A percentile compares a stretch with the other conserved stretches of the same genome.
Evolutionary conservation across 2,888 invertebrate species (phyloP).

Genomic region (Ormyrus nitidulus): DNA sequence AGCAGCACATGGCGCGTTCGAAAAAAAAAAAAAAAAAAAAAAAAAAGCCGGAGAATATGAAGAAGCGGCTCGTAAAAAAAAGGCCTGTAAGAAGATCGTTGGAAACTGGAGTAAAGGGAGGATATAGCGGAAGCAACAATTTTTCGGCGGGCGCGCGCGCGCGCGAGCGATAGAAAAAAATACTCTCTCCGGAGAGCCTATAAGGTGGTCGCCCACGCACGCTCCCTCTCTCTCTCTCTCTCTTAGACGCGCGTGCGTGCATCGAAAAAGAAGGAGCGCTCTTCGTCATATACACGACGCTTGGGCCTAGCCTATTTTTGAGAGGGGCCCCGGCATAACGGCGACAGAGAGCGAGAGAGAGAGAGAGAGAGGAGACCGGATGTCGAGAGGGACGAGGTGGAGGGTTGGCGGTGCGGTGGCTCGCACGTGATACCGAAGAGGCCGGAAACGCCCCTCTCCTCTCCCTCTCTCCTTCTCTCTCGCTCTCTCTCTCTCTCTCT

Average conservation of each 20-base stretch:
- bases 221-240: neutral
- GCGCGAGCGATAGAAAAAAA: constrained; percentile 37
- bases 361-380: constrained; percentile 61
- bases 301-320: constrained; percentile 68
- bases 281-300: constrained; percentile 17
- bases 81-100: constrained; percentile 45
- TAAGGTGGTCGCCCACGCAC: constrained; percentile 41
- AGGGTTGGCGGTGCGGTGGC: constrained; percentile 71
- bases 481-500: constrained; percentile 54
- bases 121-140: constrained; percentile 55
- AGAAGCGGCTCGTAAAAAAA: no score
- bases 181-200: constrained; percentile 15
- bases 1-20: no score
- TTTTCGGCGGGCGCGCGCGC: constrained; percentile 40
- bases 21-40: neutral
- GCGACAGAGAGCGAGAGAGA: constrained; percentile 33
- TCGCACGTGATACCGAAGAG: constrained; percentile 75
- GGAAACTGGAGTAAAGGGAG: constrained; percentile 54
- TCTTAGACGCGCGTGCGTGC: constrained; percentile 20
- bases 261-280: constrained; percentile 30
- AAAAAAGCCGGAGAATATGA: neutral
- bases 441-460: constrained; percentile 72
- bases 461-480: constrained; percentile 25
- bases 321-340: constrained; percentile 60
- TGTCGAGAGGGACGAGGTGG: constrained; percentile 66